Conservation (phyloP, 2,888 invertebrate species). For the Cataglyphis albicans region DNA sequence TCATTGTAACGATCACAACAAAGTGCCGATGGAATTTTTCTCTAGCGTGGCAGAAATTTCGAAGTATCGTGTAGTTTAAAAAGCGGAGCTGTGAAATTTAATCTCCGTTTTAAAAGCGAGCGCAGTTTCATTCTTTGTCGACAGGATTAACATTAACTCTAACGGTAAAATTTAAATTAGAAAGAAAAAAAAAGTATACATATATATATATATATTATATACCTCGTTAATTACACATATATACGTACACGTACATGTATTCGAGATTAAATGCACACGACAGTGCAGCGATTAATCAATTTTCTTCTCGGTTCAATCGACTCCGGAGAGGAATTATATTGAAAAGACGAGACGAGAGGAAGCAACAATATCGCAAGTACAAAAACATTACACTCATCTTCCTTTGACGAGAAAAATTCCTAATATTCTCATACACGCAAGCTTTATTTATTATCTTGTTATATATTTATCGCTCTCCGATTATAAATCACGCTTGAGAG, state of each 20-base stretch:
- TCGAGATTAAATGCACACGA: slow-evolving; percentile 34
- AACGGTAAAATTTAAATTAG: slow-evolving; percentile 19
- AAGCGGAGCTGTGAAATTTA: slow-evolving; percentile 19
- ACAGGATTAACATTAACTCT: slow-evolving; percentile 3
- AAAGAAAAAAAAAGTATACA: neutral
- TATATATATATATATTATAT: slow-evolving; percentile 19
- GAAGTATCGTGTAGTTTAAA: neutral
- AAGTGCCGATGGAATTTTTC: slow-evolving; percentile 39
- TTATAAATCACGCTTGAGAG: slow-evolving; percentile 27
- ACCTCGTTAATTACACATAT: slow-evolving; percentile 33
- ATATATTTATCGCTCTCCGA: slow-evolving; percentile 25
- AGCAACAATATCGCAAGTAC: slow-evolving; percentile 47
- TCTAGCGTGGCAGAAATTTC: slow-evolving; percentile 25
- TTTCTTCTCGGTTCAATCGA: slow-evolving; percentile 18
- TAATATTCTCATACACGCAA: slow-evolving; percentile 1
- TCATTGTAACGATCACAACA: slow-evolving; percentile 40
- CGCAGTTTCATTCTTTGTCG: slow-evolving; percentile 27
- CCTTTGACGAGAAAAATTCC: slow-evolving; percentile 12
- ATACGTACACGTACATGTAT: slow-evolving; percentile 4
- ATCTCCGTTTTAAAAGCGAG: slow-evolving; percentile 22
- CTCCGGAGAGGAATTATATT: neutral
- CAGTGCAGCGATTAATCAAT: slow-evolving; percentile 20
- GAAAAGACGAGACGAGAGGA: neutral
- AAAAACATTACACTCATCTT: slow-evolving; percentile 38
- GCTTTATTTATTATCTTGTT: slow-evolving; percentile 30